Conservation (phyloP, 2,888 invertebrate genomes). For the Pachliopta kotzebuea region DNA sequence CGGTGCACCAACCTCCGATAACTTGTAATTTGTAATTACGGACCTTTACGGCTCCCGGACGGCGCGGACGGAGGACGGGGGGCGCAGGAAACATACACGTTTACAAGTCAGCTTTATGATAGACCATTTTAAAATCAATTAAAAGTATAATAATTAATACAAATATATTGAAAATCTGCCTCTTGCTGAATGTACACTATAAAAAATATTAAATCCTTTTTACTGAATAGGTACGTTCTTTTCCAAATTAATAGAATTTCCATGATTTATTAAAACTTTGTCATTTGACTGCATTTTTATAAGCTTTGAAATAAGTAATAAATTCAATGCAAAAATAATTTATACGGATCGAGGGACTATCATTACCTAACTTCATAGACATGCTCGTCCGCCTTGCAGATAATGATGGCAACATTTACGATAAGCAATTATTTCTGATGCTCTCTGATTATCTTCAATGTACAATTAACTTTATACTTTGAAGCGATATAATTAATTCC, state of each 20-base stretch:
- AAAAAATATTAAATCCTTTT: background rate
- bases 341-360: constrained; percentile 17
- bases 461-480: constrained; percentile 29
- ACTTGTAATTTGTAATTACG: constrained; percentile 77
- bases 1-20: constrained; percentile 75
- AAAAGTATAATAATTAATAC: constrained; percentile 34
- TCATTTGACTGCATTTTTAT: no score
- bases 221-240: no score
- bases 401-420: constrained; percentile 29
- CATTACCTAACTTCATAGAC: constrained; percentile 21
- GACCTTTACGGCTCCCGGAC: constrained; percentile 69
- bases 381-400: constrained; percentile 20
- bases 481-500: constrained; percentile 23
- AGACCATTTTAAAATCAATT: constrained; percentile 56
- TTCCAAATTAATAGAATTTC: no score
- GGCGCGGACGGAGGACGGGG: constrained; percentile 27
- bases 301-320: background rate
- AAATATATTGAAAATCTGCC: constrained; percentile 1
- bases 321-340: constrained; percentile 16
- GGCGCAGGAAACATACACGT: constrained; percentile 66
- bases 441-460: constrained; percentile 27
- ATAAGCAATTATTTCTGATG: constrained; percentile 29
- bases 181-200: background rate
- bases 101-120: constrained; percentile 58
- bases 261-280: no score